Evolutionary conservation across 2,113 vertebrate species (phyloP).

Genomic region (Guaruba guarouba): DNA sequence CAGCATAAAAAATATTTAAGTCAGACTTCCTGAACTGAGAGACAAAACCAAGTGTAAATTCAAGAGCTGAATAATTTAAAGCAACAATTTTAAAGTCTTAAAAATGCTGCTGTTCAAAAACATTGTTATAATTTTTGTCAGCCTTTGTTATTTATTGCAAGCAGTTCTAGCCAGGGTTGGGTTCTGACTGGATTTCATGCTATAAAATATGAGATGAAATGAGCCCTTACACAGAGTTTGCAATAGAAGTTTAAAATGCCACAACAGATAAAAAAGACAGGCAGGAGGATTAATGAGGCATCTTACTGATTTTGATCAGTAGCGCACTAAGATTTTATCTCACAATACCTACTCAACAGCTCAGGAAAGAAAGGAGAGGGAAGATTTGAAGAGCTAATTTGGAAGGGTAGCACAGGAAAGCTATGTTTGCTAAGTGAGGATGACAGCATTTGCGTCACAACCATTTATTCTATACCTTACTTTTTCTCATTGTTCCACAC

Average conservation of each 20-base stretch:
- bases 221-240: neutral
- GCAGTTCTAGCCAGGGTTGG: neutral
- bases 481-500: neutral
- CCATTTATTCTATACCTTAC: neutral
- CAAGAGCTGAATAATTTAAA: neutral
- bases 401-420: neutral
- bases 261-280: neutral
- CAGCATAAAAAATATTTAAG: neutral
- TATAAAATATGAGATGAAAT: neutral
- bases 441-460: constrained; percentile 7
- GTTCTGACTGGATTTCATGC: neutral
- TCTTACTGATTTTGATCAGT: constrained; percentile 14
- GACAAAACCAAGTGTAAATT: neutral
- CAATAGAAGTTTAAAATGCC: neutral
- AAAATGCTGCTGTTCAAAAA: neutral
- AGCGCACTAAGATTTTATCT: neutral
- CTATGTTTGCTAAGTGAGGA: neutral
- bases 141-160: neutral
- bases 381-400: neutral
- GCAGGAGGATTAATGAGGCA: neutral
- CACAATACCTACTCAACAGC: neutral
- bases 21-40: neutral
- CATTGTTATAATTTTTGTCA: neutral
- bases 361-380: neutral
- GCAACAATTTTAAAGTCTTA: neutral